Conservation (phyloP, 2,797 vertebrate species). For the Coregonus ussuriensis region DNA sequence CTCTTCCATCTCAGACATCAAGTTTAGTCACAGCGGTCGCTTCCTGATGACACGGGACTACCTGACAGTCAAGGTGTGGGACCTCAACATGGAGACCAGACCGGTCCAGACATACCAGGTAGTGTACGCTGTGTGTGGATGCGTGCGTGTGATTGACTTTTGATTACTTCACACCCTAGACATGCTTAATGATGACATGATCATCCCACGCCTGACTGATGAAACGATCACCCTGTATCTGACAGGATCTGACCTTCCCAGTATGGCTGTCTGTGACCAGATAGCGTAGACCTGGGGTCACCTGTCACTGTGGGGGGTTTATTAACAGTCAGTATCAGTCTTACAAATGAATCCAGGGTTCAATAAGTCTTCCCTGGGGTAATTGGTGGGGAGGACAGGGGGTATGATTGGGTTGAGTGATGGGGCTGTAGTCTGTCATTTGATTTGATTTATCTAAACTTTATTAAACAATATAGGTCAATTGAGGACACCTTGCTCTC, state of each 20-base stretch:
- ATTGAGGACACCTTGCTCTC: neutral
- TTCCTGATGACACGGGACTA: too few species aligned
- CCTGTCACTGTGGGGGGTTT: too few species aligned
- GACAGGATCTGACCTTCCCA: neutral
- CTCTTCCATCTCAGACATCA: too few species aligned
- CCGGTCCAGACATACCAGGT: constrained; percentile 96
- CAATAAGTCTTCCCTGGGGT: neutral
- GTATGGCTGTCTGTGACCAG: neutral
- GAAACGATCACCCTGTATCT: too few species aligned
- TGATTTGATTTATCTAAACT: neutral
- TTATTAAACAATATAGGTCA: neutral
- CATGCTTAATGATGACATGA: too few species aligned
- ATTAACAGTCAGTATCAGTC: neutral
- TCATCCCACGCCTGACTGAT: too few species aligned
- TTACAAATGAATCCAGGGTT: neutral
- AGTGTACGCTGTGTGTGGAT: constrained; percentile 15
- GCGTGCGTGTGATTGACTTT: neutral
- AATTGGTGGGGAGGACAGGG: neutral
- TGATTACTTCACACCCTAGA: neutral
- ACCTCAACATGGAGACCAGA: constrained; percentile 96
- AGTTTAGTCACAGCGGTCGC: too few species aligned
- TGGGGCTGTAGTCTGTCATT: neutral
- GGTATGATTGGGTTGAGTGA: neutral
- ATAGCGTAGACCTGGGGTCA: too few species aligned
- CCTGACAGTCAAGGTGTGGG: constrained; percentile 37